These are phyloP conservation scores for Chlorodrepanis virens DNA, from an alignment of 2,113 vertebrate genomes.

Conservation along the genomic window DNA sequence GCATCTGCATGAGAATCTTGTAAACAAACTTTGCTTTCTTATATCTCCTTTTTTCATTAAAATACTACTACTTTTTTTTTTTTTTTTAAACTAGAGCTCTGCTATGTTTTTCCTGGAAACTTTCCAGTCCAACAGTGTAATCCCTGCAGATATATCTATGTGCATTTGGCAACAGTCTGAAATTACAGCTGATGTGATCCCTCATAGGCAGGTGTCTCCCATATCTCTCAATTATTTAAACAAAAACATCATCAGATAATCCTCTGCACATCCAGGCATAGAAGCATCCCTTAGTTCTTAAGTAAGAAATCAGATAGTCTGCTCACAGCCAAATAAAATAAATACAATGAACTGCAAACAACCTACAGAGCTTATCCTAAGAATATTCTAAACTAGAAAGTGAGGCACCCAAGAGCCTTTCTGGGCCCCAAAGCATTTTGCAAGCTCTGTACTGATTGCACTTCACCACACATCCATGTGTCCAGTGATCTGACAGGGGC, in stretches of 20 bases:
- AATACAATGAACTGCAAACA: neutral
- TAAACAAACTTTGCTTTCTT: neutral
- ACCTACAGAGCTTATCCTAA: neutral
- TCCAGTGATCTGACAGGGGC: neutral
- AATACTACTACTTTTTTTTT: neutral
- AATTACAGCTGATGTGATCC: neutral
- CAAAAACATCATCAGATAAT: neutral
- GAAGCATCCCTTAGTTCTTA: neutral
- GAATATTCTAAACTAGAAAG: neutral
- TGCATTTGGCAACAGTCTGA: neutral
- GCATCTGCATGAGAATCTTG: neutral
- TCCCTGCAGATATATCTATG: neutral
- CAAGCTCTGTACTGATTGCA: neutral
- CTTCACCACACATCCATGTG: accelerated
- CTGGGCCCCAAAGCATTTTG: neutral
- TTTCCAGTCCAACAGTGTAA: neutral
- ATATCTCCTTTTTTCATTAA: neutral
- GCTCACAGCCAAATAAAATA: neutral
- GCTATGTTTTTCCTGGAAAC: neutral
- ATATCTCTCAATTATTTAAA: neutral
- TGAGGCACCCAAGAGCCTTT: neutral
- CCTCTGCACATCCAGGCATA: neutral
- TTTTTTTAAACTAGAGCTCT: neutral
- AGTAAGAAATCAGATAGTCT: neutral
- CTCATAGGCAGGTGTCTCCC: neutral